Percentiles rank a stretch among this genome's conserved stretches.
Evolutionary conservation across 2,888 invertebrate genomes (phyloP).

Genomic region (Monoplex corrugatus): DNA sequence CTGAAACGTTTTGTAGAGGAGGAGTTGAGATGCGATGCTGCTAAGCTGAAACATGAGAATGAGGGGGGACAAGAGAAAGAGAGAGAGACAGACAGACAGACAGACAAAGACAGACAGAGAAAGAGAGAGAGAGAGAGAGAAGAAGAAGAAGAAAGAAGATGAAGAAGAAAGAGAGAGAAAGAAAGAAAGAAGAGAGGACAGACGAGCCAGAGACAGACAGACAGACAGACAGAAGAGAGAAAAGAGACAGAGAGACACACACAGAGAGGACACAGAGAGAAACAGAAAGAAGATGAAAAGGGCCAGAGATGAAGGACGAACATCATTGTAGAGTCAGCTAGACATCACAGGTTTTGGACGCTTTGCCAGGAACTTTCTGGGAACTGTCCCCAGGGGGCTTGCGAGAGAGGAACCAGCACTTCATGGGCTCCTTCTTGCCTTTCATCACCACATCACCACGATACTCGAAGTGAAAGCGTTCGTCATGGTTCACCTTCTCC

Average conservation of each 20-base stretch:
- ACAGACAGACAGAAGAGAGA: not conserved
- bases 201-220: conserved; percentile 26
- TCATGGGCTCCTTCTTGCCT: conserved; percentile 77
- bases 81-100: not conserved
- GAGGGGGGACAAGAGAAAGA: not conserved
- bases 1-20: too few relatives aligned
- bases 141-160: too few relatives aligned
- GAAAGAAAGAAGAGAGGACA: not conserved
- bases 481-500: conserved; percentile 68
- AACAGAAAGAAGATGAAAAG: not conserved
- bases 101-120: not conserved
- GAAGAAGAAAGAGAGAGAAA: not conserved
- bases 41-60: too few relatives aligned
- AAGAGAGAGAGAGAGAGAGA: not conserved
- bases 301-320: not conserved
- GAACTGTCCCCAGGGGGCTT: conserved; percentile 50
- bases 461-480: conserved; percentile 70
- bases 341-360: conserved; percentile 4
- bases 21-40: too few relatives aligned
- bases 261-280: not conserved
- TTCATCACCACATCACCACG: conserved; percentile 77
- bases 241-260: not conserved
- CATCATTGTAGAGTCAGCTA: not conserved
- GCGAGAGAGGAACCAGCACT: conserved; percentile 74
- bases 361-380: not conserved